Conservation (phyloP, 2,797 vertebrate genomes). For the Helicolenus hilgendorfi region DNA sequence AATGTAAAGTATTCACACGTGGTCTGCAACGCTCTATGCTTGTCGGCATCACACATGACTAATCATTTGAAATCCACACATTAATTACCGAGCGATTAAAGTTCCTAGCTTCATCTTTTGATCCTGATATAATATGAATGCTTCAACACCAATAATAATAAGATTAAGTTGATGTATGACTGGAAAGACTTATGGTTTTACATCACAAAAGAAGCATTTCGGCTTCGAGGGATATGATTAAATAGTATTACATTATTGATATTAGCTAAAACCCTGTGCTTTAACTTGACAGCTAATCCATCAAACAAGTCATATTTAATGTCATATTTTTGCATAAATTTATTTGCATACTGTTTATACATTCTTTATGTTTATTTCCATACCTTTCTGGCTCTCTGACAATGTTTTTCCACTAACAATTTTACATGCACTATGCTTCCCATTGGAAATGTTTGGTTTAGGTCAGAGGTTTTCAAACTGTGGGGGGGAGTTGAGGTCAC, state of each 20-base stretch:
- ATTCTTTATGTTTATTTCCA: not conserved
- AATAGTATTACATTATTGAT: conserved; percentile 2
- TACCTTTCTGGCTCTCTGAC: not conserved
- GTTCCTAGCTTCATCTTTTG: conserved; percentile 43
- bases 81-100: conserved; percentile 59
- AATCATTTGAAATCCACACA: conserved; percentile 41
- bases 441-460: not conserved
- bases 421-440: not conserved
- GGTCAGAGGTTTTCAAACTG: not conserved
- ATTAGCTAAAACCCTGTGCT: not conserved
- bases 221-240: conserved; percentile 17
- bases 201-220: conserved; percentile 15
- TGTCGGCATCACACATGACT: conserved; percentile 19
- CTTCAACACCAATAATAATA: conserved; percentile 55
- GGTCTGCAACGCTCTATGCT: not conserved
- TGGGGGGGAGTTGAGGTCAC: not conserved
- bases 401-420: not conserved
- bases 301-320: not conserved
- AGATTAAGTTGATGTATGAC: conserved; percentile 53
- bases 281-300: not conserved
- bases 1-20: conserved; percentile 17
- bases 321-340: not conserved
- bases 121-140: conserved; percentile 57
- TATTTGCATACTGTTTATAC: not conserved
- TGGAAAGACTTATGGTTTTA: conserved; percentile 29